Conservation (phyloP, 1,140 invertebrate genomes). For the Pomacea maculata region DNA sequence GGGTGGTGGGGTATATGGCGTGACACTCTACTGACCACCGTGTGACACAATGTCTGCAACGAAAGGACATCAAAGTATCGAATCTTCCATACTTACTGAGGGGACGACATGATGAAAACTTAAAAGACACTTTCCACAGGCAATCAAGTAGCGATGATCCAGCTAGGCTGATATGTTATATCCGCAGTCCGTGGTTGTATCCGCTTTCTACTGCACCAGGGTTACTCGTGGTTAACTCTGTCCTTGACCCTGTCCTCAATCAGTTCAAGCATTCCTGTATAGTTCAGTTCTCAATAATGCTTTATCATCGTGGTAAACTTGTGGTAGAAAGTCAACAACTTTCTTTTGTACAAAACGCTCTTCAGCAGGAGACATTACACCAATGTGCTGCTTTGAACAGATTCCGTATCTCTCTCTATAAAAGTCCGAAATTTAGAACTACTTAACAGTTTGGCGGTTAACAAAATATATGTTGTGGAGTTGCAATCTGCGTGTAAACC, state of each 20-base stretch:
- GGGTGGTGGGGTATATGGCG: not conserved
- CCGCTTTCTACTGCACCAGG: not conserved
- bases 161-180: not conserved
- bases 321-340: not conserved
- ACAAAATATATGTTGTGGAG: no score
- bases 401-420: no score
- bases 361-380: no score
- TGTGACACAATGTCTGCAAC: not conserved
- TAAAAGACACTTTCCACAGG: not conserved
- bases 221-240: not conserved
- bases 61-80: not conserved
- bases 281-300: not conserved
- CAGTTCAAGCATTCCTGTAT: not conserved
- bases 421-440: no score
- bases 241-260: not conserved
- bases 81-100: conserved; percentile 4
- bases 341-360: no score
- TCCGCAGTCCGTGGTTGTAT: not conserved
- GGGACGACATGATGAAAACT: conserved; percentile 3
- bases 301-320: not conserved
- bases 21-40: no score
- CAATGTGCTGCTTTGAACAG: no score
- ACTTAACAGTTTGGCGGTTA: no score
- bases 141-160: not conserved
- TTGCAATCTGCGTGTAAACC: no score